These are phyloP conservation scores for Pseudococcus jackbeardsleyi DNA, from an alignment of 2,888 invertebrate species.

Conservation along the genomic window DNA sequence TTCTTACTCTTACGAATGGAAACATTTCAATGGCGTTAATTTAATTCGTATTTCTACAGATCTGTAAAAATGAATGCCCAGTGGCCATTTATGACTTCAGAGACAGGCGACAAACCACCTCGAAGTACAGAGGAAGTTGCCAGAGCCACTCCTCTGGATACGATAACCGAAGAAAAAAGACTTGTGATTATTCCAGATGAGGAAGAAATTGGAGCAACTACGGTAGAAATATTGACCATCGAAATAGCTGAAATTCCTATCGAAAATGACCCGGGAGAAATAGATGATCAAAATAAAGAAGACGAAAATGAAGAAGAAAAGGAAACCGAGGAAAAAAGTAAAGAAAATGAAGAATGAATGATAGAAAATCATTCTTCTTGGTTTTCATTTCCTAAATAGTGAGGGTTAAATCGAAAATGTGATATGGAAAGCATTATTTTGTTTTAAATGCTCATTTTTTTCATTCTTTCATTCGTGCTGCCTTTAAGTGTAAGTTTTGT, in stretches of 20 bases:
- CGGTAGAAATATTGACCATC: slow-evolving; percentile 61
- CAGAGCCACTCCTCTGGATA: slow-evolving; percentile 53
- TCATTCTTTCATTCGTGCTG: slow-evolving; percentile 18
- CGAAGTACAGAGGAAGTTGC: not conserved
- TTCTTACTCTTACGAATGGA: not conserved
- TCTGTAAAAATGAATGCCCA: slow-evolving; percentile 55
- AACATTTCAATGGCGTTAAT: not conserved
- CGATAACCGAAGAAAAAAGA: slow-evolving; percentile 58
- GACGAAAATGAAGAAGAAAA: slow-evolving; percentile 1
- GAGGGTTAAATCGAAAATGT: not conserved
- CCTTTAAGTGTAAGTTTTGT: slow-evolving; percentile 12
- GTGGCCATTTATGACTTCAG: slow-evolving; percentile 53
- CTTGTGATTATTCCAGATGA: not conserved
- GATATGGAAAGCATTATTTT: slow-evolving; percentile 20
- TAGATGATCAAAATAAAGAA: slow-evolving; percentile 49
- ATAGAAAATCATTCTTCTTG: slow-evolving; percentile 2
- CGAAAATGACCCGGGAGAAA: slow-evolving; percentile 16
- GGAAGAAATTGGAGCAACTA: slow-evolving; percentile 32
- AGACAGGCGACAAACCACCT: not conserved
- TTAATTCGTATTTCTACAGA: slow-evolving; percentile 45
- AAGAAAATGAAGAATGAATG: not conserved
- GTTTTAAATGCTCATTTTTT: slow-evolving; percentile 38
- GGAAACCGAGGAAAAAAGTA: slow-evolving; percentile 16
- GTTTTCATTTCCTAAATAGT: not conserved
- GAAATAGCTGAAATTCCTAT: slow-evolving; percentile 64